Percentiles rank a stretch among this genome's conserved stretches.
phyloP scores from a whole-genome alignment of 2,113 vertebrate genomes.

The Corvus moneduloides region DNA sequence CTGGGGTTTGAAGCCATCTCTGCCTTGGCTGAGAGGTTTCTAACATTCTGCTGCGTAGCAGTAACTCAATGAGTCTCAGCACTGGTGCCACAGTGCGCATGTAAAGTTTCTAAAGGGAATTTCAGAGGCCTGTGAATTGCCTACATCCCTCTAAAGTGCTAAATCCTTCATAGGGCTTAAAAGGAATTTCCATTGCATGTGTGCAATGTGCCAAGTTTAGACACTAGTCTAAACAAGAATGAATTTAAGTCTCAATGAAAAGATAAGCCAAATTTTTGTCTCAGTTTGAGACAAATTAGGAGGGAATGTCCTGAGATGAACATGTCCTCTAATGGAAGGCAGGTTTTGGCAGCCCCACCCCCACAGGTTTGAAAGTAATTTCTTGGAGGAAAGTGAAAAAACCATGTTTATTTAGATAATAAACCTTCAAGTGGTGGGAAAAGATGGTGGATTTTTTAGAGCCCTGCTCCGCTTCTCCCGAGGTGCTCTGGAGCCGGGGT shows the following conservation, averaged over 20 bases:
- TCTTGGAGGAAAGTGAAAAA: background rate
- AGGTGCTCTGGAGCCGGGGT: background rate
- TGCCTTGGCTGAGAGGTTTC: background rate
- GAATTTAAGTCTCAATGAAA: slow-evolving; percentile 1
- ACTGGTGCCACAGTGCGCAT: background rate
- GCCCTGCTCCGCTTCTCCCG: background rate
- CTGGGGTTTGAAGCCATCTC: background rate
- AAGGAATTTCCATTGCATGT: background rate
- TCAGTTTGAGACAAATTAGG: background rate
- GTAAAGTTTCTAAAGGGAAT: background rate
- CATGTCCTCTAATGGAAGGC: background rate
- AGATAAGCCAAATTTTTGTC: background rate
- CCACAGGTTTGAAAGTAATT: background rate
- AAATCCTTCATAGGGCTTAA: background rate
- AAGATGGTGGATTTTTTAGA: background rate
- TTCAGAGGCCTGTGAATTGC: background rate
- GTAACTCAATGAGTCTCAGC: background rate
- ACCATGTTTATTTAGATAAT: background rate
- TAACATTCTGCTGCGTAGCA: background rate
- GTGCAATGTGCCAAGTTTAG: background rate
- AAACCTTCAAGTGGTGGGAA: background rate
- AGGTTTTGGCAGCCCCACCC: background rate
- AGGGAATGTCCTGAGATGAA: background rate
- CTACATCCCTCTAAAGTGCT: background rate
- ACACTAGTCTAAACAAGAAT: slow-evolving; percentile 7